phyloP scores from a whole-genome alignment of 2,797 vertebrate species.

The Leuciscus waleckii region DNA sequence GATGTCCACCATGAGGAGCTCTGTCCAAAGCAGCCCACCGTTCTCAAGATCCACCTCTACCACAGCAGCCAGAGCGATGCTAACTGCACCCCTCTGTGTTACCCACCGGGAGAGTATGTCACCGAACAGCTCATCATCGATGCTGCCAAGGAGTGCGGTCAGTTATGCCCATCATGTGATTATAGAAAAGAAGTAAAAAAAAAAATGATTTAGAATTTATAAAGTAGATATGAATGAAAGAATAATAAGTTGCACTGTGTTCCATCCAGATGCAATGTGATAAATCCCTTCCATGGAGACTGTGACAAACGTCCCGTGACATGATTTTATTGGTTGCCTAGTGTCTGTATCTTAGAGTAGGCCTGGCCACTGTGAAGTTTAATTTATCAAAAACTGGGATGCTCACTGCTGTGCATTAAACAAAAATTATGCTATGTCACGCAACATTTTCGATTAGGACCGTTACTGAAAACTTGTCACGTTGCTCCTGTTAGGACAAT shows the following conservation, averaged over 20 bases:
- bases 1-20: constrained; percentile 68
- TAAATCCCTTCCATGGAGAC: not conserved
- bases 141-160: constrained; percentile 79
- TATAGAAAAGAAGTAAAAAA: not conserved
- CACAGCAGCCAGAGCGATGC: constrained; percentile 62
- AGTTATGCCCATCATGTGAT: constrained; percentile 61
- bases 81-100: constrained; percentile 67
- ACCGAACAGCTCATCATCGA: constrained; percentile 78
- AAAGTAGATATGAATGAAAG: not conserved
- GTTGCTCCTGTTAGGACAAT: not conserved
- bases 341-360: not conserved
- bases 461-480: not conserved
- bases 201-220: not conserved
- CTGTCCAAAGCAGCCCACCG: constrained; percentile 61
- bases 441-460: not conserved
- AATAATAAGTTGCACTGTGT: not conserved
- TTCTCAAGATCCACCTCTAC: constrained; percentile 77
- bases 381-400: not conserved
- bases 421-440: not conserved
- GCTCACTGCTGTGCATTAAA: not conserved
- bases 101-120: constrained; percentile 78
- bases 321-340: not conserved
- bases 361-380: not conserved
- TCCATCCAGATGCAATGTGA: not conserved
- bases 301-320: not conserved